Conservation (phyloP, 2,888 invertebrate species). For the Ditula angustiorana region DNA sequence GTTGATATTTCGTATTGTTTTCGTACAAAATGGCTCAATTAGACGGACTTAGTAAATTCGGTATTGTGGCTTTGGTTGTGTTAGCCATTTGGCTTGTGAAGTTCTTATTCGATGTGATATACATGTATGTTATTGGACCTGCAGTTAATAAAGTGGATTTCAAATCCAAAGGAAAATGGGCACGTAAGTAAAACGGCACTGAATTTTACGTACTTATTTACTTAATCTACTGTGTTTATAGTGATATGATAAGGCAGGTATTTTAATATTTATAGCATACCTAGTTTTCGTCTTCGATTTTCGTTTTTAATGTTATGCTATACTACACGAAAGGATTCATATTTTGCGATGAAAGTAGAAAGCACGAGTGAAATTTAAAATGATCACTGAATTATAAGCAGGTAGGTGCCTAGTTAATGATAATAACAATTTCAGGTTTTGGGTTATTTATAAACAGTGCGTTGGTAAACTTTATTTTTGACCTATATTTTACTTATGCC, state of each 20-base stretch:
- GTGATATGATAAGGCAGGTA: not conserved
- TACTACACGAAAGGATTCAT: not conserved
- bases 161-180: slow-evolving; percentile 91
- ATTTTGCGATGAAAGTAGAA: slow-evolving; percentile 26
- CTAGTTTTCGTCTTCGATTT: not conserved
- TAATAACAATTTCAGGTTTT: not conserved
- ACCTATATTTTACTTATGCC: not conserved
- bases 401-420: not conserved
- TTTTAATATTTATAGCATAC: not conserved
- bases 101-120: slow-evolving; percentile 57
- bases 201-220: slow-evolving; percentile 29
- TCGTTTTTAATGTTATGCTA: not conserved
- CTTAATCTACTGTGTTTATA: not conserved
- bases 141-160: slow-evolving; percentile 87
- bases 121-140: slow-evolving; percentile 81
- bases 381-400: slow-evolving; percentile 14
- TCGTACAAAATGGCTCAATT: slow-evolving; percentile 56
- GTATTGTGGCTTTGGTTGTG: slow-evolving; percentile 69
- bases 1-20: slow-evolving; percentile 9
- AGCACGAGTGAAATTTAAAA: slow-evolving; percentile 31
- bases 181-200: slow-evolving; percentile 86
- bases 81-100: slow-evolving; percentile 63
- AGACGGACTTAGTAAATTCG: slow-evolving; percentile 75
- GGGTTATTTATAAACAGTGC: not conserved
- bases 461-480: not conserved